Conservation (phyloP, 1,140 invertebrate species). For the Drosophila obscura region DNA sequence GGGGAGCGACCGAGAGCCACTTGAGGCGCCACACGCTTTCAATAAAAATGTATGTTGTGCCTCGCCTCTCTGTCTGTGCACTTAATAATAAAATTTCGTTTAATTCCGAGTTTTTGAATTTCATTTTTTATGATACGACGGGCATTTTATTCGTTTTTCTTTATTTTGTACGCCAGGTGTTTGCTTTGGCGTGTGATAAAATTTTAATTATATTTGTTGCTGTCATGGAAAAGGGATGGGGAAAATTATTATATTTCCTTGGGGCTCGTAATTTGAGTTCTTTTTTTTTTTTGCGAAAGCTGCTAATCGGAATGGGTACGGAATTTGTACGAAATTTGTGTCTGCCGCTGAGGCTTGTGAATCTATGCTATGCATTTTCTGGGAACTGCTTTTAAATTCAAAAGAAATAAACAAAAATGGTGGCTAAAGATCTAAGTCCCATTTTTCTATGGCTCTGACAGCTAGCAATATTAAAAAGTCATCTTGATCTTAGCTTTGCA, state of each 20-base stretch:
- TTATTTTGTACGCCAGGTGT: constrained; percentile 56
- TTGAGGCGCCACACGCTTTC: constrained; percentile 50
- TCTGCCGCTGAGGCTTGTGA: too few relatives aligned
- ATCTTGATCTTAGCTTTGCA: too few relatives aligned
- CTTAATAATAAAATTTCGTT: constrained; percentile 78
- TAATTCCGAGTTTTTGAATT: constrained; percentile 74
- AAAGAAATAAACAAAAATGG: too few relatives aligned
- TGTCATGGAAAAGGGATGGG: neutral
- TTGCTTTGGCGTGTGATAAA: constrained; percentile 56
- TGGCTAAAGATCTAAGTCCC: too few relatives aligned
- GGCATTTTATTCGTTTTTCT: constrained; percentile 32
- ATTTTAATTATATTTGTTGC: constrained; percentile 65
- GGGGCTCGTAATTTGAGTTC: constrained; percentile 19
- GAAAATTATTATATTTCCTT: neutral
- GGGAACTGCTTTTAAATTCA: too few relatives aligned
- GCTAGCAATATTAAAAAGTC: too few relatives aligned
- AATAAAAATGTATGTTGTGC: constrained; percentile 57
- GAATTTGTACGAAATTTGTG: too few relatives aligned
- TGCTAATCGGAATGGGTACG: too few relatives aligned
- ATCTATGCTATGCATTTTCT: too few relatives aligned
- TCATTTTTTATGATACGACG: constrained; percentile 56
- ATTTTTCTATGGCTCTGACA: too few relatives aligned
- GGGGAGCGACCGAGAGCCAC: constrained; percentile 10
- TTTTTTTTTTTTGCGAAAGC: neutral
- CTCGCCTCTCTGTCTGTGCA: constrained; percentile 26